A percentile compares a stretch with the other conserved stretches of the same genome.
phyloP scores from a whole-genome alignment of 2,113 vertebrate species.

The Dipodomys stephensi region DNA sequence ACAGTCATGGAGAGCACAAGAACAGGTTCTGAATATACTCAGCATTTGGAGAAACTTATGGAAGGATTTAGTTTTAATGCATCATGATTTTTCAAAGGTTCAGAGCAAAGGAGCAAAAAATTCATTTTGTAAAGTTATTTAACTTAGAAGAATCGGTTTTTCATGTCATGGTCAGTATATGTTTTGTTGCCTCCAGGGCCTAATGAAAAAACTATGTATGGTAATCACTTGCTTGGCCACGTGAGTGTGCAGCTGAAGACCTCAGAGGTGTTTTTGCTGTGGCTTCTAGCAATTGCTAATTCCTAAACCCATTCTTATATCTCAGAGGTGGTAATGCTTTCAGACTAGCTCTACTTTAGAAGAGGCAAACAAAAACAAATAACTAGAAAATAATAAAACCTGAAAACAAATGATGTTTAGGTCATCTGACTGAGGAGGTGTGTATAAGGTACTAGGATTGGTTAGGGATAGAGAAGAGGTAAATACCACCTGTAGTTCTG shows the following conservation, averaged over 20 bases:
- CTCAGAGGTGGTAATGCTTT: slow-evolving; percentile 68
- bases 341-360: slow-evolving; percentile 62
- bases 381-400: too few relatives aligned
- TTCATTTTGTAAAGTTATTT: slow-evolving; percentile 61
- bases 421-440: too few relatives aligned
- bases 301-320: slow-evolving; percentile 70
- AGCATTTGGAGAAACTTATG: background rate
- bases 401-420: too few relatives aligned
- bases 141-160: background rate
- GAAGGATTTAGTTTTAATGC: slow-evolving; percentile 8
- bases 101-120: slow-evolving; percentile 2
- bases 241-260: slow-evolving; percentile 28
- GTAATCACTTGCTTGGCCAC: slow-evolving; percentile 72
- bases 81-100: slow-evolving; percentile 12
- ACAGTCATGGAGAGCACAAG: background rate
- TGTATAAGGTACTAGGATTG: too few relatives aligned
- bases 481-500: too few relatives aligned
- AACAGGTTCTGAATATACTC: background rate
- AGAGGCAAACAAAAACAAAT: slow-evolving; percentile 9
- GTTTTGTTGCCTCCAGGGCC: slow-evolving; percentile 43
- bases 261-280: slow-evolving; percentile 73
- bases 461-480: too few relatives aligned
- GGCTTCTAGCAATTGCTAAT: slow-evolving; percentile 74
- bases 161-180: slow-evolving; percentile 62
- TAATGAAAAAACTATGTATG: slow-evolving; percentile 70